A percentile compares a stretch with the other conserved stretches of the same genome.
Conservation (phyloP, 2,113 vertebrate species). For the Myrmecobius fasciatus region DNA sequence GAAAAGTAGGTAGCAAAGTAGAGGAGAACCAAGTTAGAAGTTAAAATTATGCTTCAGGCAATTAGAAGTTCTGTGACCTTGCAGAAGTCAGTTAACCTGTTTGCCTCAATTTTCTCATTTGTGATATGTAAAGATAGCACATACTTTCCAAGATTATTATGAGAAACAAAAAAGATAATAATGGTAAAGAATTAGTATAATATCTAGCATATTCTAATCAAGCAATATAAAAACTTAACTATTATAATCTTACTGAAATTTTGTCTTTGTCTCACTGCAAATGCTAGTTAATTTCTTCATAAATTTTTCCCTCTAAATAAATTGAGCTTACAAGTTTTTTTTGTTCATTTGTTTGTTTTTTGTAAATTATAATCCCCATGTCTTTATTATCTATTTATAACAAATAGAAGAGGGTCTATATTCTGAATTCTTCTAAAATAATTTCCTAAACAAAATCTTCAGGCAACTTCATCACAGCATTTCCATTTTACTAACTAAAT, state of each 20-base stretch:
- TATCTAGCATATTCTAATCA: background rate
- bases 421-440: background rate
- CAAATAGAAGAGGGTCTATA: conserved; percentile 3
- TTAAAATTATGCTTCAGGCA: background rate
- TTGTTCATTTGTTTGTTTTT: background rate
- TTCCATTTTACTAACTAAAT: background rate
- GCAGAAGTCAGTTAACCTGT: background rate
- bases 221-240: background rate
- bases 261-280: background rate
- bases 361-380: background rate
- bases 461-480: background rate
- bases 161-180: background rate
- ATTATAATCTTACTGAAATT: conserved; percentile 2
- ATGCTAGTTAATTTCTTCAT: background rate
- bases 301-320: background rate
- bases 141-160: background rate
- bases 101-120: background rate
- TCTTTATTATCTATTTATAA: conserved; percentile 2
- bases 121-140: background rate
- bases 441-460: conserved; percentile 8
- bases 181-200: background rate
- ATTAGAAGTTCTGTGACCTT: too few species aligned
- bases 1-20: background rate
- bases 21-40: background rate
- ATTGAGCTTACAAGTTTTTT: background rate